A percentile compares a stretch with the other conserved stretches of the same genome.
These are phyloP conservation scores for Drosophila leontia DNA, from an alignment of 1,140 invertebrate species.

Conservation along the genomic window DNA sequence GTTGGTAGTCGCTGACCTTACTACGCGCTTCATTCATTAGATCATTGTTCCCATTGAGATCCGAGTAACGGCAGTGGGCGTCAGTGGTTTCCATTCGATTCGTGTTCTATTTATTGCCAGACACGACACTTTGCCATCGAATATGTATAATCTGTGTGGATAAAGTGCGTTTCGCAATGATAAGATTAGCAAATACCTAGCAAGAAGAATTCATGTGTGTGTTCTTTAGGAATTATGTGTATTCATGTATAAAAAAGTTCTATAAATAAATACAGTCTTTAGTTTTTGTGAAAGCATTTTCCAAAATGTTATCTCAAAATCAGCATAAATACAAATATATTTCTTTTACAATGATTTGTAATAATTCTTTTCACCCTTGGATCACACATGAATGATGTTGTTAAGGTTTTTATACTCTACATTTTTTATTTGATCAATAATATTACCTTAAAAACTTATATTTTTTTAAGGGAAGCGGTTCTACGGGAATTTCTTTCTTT, in stretches of 20 bases:
- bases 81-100: slow-evolving; percentile 44
- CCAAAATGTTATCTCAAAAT: background rate
- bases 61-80: slow-evolving; percentile 55
- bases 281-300: background rate
- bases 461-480: background rate
- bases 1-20: slow-evolving; percentile 58
- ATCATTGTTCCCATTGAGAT: slow-evolving; percentile 66
- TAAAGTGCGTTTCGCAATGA: slow-evolving; percentile 36
- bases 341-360: background rate
- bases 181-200: slow-evolving; percentile 3
- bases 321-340: background rate
- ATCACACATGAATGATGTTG: background rate
- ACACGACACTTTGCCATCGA: slow-evolving; percentile 38
- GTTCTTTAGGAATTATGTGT: background rate
- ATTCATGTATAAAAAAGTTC: background rate
- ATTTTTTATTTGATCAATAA: background rate
- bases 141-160: slow-evolving; percentile 28
- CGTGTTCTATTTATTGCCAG: slow-evolving; percentile 61
- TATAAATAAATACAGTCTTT: background rate
- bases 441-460: background rate
- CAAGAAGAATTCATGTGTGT: background rate
- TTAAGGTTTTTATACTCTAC: background rate
- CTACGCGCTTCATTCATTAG: slow-evolving; percentile 73
- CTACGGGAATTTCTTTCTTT: background rate
- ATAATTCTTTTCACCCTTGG: too few species aligned